A percentile compares a stretch with the other conserved stretches of the same genome.
Evolutionary conservation across 23 tunicate species (phyloP).

Genomic region (Diplosoma virens): DNA sequence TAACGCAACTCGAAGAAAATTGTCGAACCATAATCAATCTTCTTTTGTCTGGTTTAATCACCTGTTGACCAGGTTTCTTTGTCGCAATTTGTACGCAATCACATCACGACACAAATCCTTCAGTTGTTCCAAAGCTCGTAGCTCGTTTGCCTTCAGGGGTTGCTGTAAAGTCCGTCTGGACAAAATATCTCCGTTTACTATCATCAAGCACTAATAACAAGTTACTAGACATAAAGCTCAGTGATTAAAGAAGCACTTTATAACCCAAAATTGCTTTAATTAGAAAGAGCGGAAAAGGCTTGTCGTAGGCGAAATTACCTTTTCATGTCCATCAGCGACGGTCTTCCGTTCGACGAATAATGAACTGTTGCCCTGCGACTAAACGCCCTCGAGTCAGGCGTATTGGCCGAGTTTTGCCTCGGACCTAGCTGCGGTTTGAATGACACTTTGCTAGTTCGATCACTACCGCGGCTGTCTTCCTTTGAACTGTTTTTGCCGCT

Average conservation of each 20-base stretch:
- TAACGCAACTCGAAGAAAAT: too few species aligned
- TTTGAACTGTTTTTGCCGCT: background rate
- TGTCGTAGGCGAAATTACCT: too few species aligned
- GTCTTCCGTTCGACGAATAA: constrained; percentile 46
- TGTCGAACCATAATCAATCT: too few species aligned
- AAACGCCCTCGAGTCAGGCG: background rate
- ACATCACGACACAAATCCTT: constrained; percentile 70
- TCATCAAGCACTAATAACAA: too few species aligned
- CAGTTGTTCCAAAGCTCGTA: constrained; percentile 55
- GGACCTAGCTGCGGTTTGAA: background rate
- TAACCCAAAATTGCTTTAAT: too few species aligned
- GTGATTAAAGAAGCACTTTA: too few species aligned
- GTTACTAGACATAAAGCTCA: too few species aligned
- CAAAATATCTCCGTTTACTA: too few species aligned
- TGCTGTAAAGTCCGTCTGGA: constrained; percentile 8
- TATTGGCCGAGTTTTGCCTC: background rate
- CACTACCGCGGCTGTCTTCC: background rate
- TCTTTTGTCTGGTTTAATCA: too few species aligned
- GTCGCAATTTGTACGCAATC: constrained; percentile 40
- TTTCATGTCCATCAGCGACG: constrained; percentile 34
- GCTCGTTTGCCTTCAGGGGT: constrained; percentile 44
- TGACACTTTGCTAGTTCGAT: background rate
- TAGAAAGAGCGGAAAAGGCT: too few species aligned
- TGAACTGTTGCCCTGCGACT: constrained; percentile 46
- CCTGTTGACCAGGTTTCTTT: constrained; percentile 40